A percentile compares a stretch with the other conserved stretches of the same genome.
Conservation (phyloP, 2,888 invertebrate species). For the Erebia epiphron region DNA sequence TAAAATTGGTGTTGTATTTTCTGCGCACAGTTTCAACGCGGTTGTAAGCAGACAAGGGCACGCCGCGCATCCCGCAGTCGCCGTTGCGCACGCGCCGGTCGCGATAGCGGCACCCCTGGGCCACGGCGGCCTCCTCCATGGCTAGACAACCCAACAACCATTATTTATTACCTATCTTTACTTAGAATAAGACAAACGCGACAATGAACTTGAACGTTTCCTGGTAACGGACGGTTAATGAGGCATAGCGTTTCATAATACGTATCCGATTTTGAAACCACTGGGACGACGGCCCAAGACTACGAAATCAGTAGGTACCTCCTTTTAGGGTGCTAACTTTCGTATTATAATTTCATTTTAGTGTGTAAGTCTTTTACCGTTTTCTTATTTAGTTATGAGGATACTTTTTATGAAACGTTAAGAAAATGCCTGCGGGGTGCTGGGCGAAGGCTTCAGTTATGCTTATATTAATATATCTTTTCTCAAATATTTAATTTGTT, state of each 20-base stretch:
- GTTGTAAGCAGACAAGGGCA: constrained; percentile 83
- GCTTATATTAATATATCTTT: constrained; percentile 69
- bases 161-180: constrained; percentile 65
- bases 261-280: constrained; percentile 51
- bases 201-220: constrained; percentile 61
- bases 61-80: constrained; percentile 76
- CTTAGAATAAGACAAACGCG: constrained; percentile 65
- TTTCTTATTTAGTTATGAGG: constrained; percentile 53
- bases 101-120: constrained; percentile 65
- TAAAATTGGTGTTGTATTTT: neutral
- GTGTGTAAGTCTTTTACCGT: constrained; percentile 65
- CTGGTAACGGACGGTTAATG: constrained; percentile 49
- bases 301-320: constrained; percentile 48
- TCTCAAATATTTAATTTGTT: constrained; percentile 54
- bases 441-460: constrained; percentile 63
- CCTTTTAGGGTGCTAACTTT: constrained; percentile 55
- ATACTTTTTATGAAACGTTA: constrained; percentile 79
- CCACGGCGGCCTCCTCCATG: constrained; percentile 63
- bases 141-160: constrained; percentile 57
- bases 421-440: constrained; percentile 63
- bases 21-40: constrained; percentile 80
- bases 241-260: constrained; percentile 72
- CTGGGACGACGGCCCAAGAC: constrained; percentile 66
- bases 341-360: constrained; percentile 74
- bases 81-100: constrained; percentile 54